Evolutionary conservation across 2,113 vertebrate species (phyloP).

Genomic region (Thermophis baileyi): DNA sequence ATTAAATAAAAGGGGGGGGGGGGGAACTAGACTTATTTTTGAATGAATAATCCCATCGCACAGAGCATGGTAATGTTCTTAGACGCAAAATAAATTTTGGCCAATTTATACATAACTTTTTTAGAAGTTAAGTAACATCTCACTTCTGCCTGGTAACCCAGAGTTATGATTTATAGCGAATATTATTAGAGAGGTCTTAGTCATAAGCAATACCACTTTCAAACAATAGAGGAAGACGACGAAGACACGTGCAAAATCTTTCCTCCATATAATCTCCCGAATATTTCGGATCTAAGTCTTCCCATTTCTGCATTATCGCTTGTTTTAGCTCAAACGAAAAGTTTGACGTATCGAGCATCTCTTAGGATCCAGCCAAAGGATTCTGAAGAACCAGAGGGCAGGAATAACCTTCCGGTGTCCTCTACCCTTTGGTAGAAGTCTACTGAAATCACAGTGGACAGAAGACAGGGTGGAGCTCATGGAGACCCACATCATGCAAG

Average conservation of each 20-base stretch:
- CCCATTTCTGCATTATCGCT: neutral
- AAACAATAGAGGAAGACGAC: neutral
- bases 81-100: neutral
- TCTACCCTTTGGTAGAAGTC: neutral
- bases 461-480: neutral
- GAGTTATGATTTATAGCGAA: neutral
- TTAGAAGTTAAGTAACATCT: neutral
- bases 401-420: neutral
- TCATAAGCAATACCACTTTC: neutral
- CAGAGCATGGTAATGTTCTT: neutral
- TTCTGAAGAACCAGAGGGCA: neutral
- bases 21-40: neutral
- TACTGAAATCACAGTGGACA: neutral
- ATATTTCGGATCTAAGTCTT: neutral
- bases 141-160: neutral
- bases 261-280: neutral
- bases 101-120: neutral
- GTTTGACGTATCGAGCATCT: neutral
- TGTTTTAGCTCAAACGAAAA: neutral
- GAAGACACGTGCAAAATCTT: neutral
- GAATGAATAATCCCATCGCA: neutral
- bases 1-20: neutral
- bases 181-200: neutral
- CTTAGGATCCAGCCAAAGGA: neutral
- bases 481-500: neutral